Evolutionary conservation across 2,888 invertebrate species (phyloP).

Genomic region (Machimus atricapillus): DNA sequence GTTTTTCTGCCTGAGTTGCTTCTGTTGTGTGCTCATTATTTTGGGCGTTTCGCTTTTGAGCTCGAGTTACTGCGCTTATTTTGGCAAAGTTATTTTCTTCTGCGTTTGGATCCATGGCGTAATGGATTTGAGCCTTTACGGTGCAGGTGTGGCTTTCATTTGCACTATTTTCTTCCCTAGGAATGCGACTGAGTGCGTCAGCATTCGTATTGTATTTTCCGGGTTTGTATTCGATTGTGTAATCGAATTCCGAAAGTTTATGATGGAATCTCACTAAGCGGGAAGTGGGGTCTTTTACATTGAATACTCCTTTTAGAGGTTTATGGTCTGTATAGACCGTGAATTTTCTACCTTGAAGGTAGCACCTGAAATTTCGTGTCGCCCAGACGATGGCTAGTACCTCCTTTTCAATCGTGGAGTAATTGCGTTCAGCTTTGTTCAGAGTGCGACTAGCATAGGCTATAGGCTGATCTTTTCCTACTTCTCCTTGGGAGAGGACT

Average conservation of each 20-base stretch:
- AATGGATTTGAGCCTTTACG: not conserved
- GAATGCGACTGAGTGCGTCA: not conserved
- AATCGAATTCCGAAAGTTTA: not conserved
- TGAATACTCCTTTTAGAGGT: not conserved
- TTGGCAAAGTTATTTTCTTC: not conserved
- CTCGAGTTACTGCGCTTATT: not conserved
- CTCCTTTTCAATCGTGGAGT: no score
- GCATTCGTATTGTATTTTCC: not conserved
- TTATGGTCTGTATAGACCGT: not conserved
- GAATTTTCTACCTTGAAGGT: no score
- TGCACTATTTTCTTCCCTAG: not conserved
- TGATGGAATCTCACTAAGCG: not conserved
- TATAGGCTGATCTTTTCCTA: no score
- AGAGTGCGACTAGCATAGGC: no score
- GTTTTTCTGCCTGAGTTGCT: no score
- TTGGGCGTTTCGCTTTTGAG: not conserved
- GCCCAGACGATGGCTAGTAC: no score
- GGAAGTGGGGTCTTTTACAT: not conserved
- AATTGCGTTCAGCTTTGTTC: no score
- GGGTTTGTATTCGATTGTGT: not conserved
- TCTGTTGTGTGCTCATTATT: no score
- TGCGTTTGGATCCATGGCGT: not conserved
- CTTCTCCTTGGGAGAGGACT: no score
- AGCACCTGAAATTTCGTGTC: no score
- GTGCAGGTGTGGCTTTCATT: not conserved